phyloP scores from a whole-genome alignment of 2,888 invertebrate genomes.

The Sphaeridia pumilis region DNA sequence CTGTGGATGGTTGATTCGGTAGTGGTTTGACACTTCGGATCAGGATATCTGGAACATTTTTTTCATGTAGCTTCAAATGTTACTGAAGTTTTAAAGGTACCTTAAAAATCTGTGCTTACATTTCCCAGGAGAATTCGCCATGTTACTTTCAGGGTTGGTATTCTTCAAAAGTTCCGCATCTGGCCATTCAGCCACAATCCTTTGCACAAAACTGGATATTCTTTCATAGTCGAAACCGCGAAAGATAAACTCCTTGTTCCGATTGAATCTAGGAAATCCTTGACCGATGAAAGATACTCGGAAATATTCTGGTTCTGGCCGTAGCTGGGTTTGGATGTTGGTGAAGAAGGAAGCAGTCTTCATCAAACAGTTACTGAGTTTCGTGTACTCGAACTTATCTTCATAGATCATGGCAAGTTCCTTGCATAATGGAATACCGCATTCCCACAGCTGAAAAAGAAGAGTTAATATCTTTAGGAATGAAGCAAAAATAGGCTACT shows the following conservation, averaged over 20 bases:
- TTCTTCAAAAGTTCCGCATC: conserved; percentile 85
- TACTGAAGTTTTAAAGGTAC: background rate
- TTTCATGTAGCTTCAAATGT: background rate
- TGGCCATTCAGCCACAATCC: conserved; percentile 87
- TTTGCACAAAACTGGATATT: conserved; percentile 43
- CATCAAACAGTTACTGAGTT: conserved; percentile 69
- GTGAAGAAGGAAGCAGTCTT: conserved; percentile 82
- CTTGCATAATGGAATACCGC: conserved; percentile 81
- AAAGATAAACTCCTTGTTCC: conserved; percentile 93
- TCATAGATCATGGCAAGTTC: conserved; percentile 81
- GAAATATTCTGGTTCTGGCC: conserved; percentile 91
- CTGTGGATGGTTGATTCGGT: conserved; percentile 47
- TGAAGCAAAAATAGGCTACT: background rate
- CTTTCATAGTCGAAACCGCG: conserved; percentile 90
- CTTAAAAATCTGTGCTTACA: conserved; percentile 45
- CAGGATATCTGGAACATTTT: conserved; percentile 59
- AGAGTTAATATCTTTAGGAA: background rate
- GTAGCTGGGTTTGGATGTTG: conserved; percentile 71
- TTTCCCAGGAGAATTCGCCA: conserved; percentile 73
- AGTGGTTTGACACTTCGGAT: conserved; percentile 89
- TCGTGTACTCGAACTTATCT: conserved; percentile 73
- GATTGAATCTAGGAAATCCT: conserved; percentile 84
- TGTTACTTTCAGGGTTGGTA: conserved; percentile 75
- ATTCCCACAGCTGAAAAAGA: conserved; percentile 73
- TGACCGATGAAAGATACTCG: conserved; percentile 89